Percentiles rank a stretch among this genome's conserved stretches.
Conservation (phyloP, 2,797 vertebrate species). For the Poeciliopsis presidionis region DNA sequence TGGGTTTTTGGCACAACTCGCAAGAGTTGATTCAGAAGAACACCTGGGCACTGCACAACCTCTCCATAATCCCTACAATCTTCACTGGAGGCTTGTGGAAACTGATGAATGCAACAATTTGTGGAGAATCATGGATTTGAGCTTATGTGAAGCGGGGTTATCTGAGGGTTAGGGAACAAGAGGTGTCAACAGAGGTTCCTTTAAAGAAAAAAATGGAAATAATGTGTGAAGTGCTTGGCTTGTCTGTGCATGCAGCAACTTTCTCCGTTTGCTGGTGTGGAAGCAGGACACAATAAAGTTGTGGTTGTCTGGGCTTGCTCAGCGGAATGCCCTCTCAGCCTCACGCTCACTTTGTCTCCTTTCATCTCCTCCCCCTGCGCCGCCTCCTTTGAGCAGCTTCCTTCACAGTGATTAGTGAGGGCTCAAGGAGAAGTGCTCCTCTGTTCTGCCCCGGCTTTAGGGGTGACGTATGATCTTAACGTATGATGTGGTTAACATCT, state of each 20-base stretch:
- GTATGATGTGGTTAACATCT: constrained; percentile 47
- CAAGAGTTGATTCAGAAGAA: constrained; percentile 8
- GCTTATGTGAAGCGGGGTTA: constrained; percentile 25
- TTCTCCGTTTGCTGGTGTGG: constrained; percentile 55
- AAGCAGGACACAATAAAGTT: constrained; percentile 64
- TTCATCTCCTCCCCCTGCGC: constrained; percentile 61
- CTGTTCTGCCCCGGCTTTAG: constrained; percentile 46
- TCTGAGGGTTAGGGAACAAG: constrained; percentile 51
- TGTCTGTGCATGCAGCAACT: constrained; percentile 63
- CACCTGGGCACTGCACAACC: constrained; percentile 8
- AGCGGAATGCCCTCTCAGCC: constrained; percentile 74
- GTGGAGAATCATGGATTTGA: constrained; percentile 29
- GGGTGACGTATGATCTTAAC: constrained; percentile 54
- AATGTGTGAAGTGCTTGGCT: constrained; percentile 62
- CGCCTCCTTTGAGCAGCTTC: constrained; percentile 58
- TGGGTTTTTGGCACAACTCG: background rate
- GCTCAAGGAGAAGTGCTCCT: constrained; percentile 63
- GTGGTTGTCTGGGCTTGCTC: constrained; percentile 77
- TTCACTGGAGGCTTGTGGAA: constrained; percentile 10
- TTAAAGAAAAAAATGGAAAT: constrained; percentile 34
- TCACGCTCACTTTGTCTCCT: constrained; percentile 65
- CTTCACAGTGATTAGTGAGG: constrained; percentile 71
- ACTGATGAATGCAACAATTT: constrained; percentile 11
- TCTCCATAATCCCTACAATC: constrained; percentile 7
- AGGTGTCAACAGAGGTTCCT: constrained; percentile 53